Percentiles rank a stretch among this genome's conserved stretches.
phyloP scores from a whole-genome alignment of 2,797 vertebrate species.

The Pseudochirops cupreus region DNA sequence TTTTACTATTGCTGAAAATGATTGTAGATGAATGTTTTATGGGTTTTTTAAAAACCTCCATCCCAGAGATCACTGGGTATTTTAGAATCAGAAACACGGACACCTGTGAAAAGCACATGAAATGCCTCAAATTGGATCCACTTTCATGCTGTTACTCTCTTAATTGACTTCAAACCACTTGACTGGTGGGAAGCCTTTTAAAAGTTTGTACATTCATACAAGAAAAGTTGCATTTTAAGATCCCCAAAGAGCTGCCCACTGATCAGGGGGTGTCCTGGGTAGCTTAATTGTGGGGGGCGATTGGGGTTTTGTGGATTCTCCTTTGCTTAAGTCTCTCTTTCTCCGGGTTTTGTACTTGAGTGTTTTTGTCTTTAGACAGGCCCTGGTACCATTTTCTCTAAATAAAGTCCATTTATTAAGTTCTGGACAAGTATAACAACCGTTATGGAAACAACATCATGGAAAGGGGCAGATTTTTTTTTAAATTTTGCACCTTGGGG shows the following conservation, averaged over 20 bases:
- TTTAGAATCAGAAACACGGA: constrained; percentile 54
- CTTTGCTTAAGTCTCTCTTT: not conserved
- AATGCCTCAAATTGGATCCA: not conserved
- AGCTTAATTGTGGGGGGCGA: constrained; percentile 67
- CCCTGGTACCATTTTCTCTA: constrained; percentile 45
- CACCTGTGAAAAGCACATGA: constrained; percentile 54
- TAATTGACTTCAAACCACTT: constrained; percentile 13
- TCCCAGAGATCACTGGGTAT: not conserved
- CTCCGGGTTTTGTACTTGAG: constrained; percentile 56
- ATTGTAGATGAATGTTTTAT: constrained; percentile 50
- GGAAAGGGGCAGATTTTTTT: constrained; percentile 68
- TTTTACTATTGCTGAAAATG: constrained; percentile 52
- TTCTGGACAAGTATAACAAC: constrained; percentile 26
- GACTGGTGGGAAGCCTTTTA: constrained; percentile 55
- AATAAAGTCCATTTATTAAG: constrained; percentile 56
- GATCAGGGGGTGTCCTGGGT: constrained; percentile 72
- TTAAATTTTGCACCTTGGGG: constrained; percentile 56
- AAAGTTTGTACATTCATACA: constrained; percentile 68
- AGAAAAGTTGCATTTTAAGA: constrained; percentile 78
- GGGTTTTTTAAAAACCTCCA: constrained; percentile 56
- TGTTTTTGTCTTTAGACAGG: constrained; percentile 53
- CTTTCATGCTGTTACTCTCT: constrained; percentile 23
- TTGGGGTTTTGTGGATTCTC: constrained; percentile 49
- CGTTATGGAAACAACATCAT: constrained; percentile 24
- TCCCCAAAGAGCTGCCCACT: constrained; percentile 81